Conservation (phyloP, 2,797 vertebrate species). For the Austrolebias charrua region DNA sequence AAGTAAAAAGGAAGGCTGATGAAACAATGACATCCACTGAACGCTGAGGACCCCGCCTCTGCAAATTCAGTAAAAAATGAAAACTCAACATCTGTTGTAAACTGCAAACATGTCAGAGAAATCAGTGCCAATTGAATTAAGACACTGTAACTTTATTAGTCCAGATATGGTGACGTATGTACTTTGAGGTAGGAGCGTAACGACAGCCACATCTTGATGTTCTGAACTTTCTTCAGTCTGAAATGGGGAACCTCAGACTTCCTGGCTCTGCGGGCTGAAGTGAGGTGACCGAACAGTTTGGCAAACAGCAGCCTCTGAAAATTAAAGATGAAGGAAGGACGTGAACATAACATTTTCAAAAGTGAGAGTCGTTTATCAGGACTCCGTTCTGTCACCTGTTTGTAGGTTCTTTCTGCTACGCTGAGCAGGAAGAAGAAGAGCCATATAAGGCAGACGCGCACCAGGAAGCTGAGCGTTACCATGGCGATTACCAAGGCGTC, state of each 20-base stretch:
- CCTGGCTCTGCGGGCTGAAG: conserved; percentile 95
- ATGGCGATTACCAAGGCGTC: conserved; percentile 86
- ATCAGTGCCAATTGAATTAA: no score
- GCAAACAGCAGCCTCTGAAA: conserved; percentile 94
- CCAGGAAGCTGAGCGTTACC: conserved; percentile 91
- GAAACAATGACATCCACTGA: conserved; percentile 98
- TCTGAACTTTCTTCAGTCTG: conserved; percentile 97
- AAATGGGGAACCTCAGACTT: conserved; percentile 98
- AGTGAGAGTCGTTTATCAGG: background rate
- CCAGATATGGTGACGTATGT: background rate
- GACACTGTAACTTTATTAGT: no score
- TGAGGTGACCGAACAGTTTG: conserved; percentile 96
- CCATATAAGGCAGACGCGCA: conserved; percentile 94
- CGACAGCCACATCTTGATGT: conserved; percentile 99
- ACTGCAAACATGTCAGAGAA: no score
- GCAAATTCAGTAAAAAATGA: conserved; percentile 21
- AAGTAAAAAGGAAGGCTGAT: conserved; percentile 93
- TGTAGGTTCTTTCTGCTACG: conserved; percentile 97
- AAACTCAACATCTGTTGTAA: no score
- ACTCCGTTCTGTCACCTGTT: conserved; percentile 83
- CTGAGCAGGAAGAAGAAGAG: conserved; percentile 99
- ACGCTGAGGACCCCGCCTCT: conserved; percentile 96
- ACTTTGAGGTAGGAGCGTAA: conserved; percentile 98
- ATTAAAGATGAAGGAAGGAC: background rate
- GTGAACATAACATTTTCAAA: background rate